A percentile compares a stretch with the other conserved stretches of the same genome.
phyloP scores from a whole-genome alignment of 1,140 invertebrate species.

The Eciton burchellii region DNA sequence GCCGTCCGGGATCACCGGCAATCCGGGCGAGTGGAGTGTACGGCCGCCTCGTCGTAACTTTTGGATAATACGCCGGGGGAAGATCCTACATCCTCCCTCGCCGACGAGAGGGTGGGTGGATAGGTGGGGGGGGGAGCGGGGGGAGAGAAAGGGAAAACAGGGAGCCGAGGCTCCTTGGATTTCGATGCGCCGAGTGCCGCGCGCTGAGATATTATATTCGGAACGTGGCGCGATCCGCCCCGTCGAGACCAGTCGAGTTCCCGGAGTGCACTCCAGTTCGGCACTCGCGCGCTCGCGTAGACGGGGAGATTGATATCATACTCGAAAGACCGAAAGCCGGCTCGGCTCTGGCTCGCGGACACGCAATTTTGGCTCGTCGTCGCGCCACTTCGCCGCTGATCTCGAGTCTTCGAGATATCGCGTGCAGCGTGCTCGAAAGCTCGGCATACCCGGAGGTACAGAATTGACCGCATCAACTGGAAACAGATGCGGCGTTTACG shows the following conservation, averaged over 20 bases:
- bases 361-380: conserved; percentile 48
- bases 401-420: conserved; percentile 24
- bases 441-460: background rate
- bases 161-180: conserved; percentile 3
- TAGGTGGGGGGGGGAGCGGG: no score
- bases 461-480: no score
- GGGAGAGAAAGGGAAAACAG: conserved; percentile 3
- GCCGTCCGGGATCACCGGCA: conserved; percentile 19
- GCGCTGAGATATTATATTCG: conserved; percentile 61
- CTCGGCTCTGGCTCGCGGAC: conserved; percentile 25
- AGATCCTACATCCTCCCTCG: background rate
- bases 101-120: background rate
- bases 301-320: conserved; percentile 75
- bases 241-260: conserved; percentile 67
- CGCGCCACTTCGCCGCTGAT: conserved; percentile 29
- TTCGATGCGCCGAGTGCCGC: conserved; percentile 35
- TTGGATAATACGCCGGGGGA: conserved; percentile 59
- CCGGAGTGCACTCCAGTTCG: conserved; percentile 72
- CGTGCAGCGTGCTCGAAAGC: background rate
- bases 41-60: conserved; percentile 61
- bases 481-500: background rate
- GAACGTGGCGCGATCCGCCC: conserved; percentile 1
- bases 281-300: conserved; percentile 66
- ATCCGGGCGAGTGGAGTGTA: conserved; percentile 46
- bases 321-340: conserved; percentile 47